phyloP scores from a whole-genome alignment of 2,888 invertebrate genomes.

The Lapara coniferarum region DNA sequence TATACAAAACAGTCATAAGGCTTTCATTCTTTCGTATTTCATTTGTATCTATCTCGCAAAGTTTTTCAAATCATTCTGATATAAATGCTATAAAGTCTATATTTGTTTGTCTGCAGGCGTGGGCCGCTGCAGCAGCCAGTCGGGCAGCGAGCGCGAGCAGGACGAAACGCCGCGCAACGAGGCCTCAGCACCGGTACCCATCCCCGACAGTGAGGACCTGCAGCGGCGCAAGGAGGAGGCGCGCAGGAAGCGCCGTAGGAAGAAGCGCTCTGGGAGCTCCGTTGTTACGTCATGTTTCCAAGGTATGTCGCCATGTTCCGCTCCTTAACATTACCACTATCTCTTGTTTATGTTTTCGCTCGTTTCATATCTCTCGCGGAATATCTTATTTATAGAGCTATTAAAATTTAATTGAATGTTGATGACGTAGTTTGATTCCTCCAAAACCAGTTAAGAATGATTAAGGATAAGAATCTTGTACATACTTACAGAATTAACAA shows the following conservation, averaged over 20 bases:
- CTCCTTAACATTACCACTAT: too few species aligned
- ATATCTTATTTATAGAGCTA: too few species aligned
- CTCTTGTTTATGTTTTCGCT: too few species aligned
- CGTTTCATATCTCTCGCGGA: too few species aligned
- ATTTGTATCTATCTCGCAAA: too few species aligned
- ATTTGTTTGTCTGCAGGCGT: constrained; percentile 65
- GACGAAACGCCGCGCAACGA: constrained; percentile 73
- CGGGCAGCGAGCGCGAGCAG: constrained; percentile 81
- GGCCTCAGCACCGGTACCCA: constrained; percentile 83
- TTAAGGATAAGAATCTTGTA: too few species aligned
- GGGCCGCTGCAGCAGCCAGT: constrained; percentile 81
- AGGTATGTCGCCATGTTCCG: constrained; percentile 77
- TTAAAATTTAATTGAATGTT: too few species aligned
- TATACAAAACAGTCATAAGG: not conserved
- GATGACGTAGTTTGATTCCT: too few species aligned
- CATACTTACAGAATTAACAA: too few species aligned
- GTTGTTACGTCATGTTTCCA: constrained; percentile 95
- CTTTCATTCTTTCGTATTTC: too few species aligned
- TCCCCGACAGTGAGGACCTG: constrained; percentile 85
- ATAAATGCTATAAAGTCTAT: not conserved
- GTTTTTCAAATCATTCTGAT: too few species aligned
- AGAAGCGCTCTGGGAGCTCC: constrained; percentile 95
- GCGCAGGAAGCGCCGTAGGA: constrained; percentile 93
- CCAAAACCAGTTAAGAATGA: too few species aligned
- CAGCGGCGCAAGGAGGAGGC: constrained; percentile 94